phyloP scores from a whole-genome alignment of 2,797 vertebrate genomes.

The Chelonia mydas region DNA sequence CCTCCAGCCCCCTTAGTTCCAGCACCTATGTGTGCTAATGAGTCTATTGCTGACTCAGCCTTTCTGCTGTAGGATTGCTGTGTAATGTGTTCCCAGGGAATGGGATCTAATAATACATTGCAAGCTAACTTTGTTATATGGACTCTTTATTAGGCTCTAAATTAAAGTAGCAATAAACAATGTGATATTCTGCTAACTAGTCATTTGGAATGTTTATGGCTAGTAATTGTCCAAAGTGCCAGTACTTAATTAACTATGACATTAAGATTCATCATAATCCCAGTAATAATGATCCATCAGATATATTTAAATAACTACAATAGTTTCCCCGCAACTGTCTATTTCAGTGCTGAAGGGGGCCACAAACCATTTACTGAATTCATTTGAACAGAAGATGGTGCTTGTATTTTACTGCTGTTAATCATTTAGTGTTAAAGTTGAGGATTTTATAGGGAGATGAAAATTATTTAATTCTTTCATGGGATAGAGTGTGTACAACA shows the following conservation, averaged over 20 bases:
- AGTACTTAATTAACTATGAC: not conserved
- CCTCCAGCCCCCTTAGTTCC: too few relatives aligned
- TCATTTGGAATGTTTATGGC: not conserved
- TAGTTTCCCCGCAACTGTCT: not conserved
- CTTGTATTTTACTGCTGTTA: not conserved
- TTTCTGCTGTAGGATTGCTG: conserved; percentile 1
- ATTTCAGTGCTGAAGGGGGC: not conserved
- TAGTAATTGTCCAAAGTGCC: not conserved
- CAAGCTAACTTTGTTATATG: conserved; percentile 35
- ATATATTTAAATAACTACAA: not conserved
- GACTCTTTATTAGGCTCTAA: conserved; percentile 40
- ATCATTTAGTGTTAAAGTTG: not conserved
- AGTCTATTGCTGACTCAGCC: not conserved
- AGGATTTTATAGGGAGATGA: not conserved
- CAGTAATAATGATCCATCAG: not conserved
- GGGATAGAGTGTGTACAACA: not conserved
- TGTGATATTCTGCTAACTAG: not conserved
- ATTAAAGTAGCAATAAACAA: not conserved
- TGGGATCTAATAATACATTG: not conserved
- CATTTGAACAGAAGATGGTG: not conserved
- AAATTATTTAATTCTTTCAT: not conserved
- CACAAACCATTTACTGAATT: not conserved
- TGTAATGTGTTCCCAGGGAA: conserved; percentile 16
- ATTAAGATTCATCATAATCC: not conserved
- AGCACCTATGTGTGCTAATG: not conserved